Evolutionary conservation across 2,797 vertebrate species (phyloP).

Genomic region (Hemibagrus guttatus): DNA sequence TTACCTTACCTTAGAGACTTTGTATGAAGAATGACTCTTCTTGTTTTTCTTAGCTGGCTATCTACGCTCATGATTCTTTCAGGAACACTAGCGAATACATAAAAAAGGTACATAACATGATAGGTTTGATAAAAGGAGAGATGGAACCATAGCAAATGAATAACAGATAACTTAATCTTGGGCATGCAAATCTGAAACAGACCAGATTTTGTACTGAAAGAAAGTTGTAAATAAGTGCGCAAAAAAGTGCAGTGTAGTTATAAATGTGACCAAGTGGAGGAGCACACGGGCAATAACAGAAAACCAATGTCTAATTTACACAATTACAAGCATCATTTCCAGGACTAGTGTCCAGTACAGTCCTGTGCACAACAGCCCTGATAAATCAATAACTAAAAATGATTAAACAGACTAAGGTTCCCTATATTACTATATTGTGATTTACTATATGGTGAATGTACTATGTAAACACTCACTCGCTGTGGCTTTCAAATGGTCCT

Average conservation of each 20-base stretch:
- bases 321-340: neutral
- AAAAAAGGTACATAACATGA: neutral
- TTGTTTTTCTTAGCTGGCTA: neutral
- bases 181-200: neutral
- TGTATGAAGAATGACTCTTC: neutral
- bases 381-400: neutral
- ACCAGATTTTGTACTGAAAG: conserved; percentile 10
- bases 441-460: neutral
- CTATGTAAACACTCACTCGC: neutral
- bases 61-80: neutral
- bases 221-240: neutral
- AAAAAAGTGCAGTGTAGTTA: conserved; percentile 10
- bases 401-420: neutral
- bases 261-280: conserved; percentile 34
- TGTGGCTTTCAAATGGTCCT: neutral
- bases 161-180: neutral
- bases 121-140: neutral
- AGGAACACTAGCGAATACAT: neutral
- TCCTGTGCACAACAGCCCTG: neutral
- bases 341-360: neutral
- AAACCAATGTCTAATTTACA: neutral
- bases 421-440: neutral
- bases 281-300: conserved; percentile 16
- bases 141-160: conserved; percentile 1
- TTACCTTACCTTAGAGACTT: neutral